Evolutionary conservation across 2,113 vertebrate genomes (phyloP), one percentile per base, ranked within the genome.

Genomic region (Salminus brasiliensis): DNA sequence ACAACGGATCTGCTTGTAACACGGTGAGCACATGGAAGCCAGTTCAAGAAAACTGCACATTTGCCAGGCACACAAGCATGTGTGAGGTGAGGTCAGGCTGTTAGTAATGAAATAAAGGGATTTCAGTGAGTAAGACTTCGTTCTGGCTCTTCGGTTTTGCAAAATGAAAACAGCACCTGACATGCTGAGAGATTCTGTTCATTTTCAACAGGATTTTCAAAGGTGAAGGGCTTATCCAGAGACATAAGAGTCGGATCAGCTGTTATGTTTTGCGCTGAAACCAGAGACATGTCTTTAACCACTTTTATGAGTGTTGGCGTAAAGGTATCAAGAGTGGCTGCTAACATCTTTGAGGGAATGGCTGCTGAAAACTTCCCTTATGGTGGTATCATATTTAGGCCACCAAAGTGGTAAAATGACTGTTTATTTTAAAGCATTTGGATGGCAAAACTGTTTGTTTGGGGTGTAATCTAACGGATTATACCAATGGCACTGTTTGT

Each of bases 101-200:
- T 73, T 82, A 59, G 65, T 45, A 74, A 78, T 72, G 49, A 66
- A 79, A 82, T 76, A 70, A 75, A 82, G 72, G 21, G 72, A 79
- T 69, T 57, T 79, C n/a, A 55, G 55, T 65, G 57, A 62, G 49
- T 72, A 52, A 36, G 52, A 74, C 81, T 68, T 27, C 47, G 79
- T 81, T 73, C 74, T 63, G 72, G 69, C 66, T 66, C 76, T 67
- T 72, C 53, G 73, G 60, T 27, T 79, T 53, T 32, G 2, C 72
- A 72, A 73, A 82, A 85, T 68, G 68, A 76, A 85, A 82, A 68
- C 76, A 82, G 80, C 49, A 71, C 60, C 49, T 53, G 72, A 72
- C 68, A 62, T 82, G 77, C 59, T 55, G 36, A 79, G 67, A 72
- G 65, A 79, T 76, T 78, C 63, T 47, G 60, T 36, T 82, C 75